Percentiles rank a stretch among this genome's conserved stretches.
Evolutionary conservation across 2,888 invertebrate species (phyloP).

Genomic region (Serripes groenlandicus): DNA sequence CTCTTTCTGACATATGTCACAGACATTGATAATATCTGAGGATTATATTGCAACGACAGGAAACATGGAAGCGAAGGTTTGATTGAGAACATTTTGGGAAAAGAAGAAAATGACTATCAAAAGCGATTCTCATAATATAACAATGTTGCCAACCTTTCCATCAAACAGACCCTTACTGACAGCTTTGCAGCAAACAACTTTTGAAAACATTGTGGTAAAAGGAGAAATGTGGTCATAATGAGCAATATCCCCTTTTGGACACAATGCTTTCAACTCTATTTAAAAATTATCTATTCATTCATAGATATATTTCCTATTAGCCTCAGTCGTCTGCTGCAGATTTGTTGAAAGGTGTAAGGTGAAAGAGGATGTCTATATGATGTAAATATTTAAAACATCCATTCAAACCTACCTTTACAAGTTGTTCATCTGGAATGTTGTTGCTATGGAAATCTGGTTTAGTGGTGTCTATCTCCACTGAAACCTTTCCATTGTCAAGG

Average conservation of each 20-base stretch:
- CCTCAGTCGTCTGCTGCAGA: too few species aligned
- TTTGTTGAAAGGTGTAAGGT: too few species aligned
- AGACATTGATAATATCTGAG: too few species aligned
- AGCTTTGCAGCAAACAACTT: neutral
- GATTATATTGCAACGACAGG: neutral
- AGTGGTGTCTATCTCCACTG: constrained; percentile 80
- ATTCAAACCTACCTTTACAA: constrained; percentile 49
- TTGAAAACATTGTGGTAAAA: neutral
- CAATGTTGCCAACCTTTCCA: neutral
- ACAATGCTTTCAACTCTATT: neutral
- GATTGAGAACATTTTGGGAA: neutral
- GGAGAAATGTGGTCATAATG: neutral
- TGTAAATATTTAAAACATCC: too few species aligned
- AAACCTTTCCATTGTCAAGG: constrained; percentile 78
- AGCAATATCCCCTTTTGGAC: neutral
- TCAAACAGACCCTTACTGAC: neutral
- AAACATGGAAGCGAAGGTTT: neutral
- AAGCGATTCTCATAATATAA: neutral
- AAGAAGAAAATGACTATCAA: neutral
- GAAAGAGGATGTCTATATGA: too few species aligned
- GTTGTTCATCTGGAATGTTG: constrained; percentile 55
- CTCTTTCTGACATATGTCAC: too few species aligned
- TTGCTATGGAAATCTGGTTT: constrained; percentile 67
- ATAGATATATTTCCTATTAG: neutral
- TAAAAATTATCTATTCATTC: neutral